Evolutionary conservation across 1,140 invertebrate genomes (phyloP), one percentile per base, ranked within the genome.

Genomic region (Hormaphis cornu): DNA sequence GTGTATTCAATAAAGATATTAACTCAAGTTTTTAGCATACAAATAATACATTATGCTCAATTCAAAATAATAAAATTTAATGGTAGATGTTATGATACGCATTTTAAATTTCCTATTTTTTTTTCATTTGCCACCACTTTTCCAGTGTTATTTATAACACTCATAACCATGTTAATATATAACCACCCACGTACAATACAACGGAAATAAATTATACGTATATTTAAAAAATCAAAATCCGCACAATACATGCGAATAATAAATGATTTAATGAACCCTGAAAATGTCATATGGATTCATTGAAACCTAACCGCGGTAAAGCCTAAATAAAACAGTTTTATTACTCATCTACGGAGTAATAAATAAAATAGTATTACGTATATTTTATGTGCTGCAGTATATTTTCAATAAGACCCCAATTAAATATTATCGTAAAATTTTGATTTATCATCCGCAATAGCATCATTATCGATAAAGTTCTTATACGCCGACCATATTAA

Each of bases 321-420:
- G 22, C 54, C 54, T 26, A 58, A 14, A 24, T 58, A 58, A 40
- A 40, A 16, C 40, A 9, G 24, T 58, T 58, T 58, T 58, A 58
- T 58, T 58, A 14, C 20, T 24, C 35, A 24, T 58, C 35, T 35
- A 24, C 14, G 24, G 20, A 24, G 54, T n/a, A 40, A 58, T 58
- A 58, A 58, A 58, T 58, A 58, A 40, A 40, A 58, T 24, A 24
- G n/a, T n/a, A n/a, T n/a, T n/a, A n/a, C n/a, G n/a, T n/a, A n/a
- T n/a, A n/a, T n/a, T n/a, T 40, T 24, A 24, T 8, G 40, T 16
- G 35, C 33, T n/a, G n/a, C n/a, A n/a, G n/a, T n/a, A 24, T 20
- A 8, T 58, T 58, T 58, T 58, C 54, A 16, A 24, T 40, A 14
- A 37, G n/a, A 58, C 33, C 14, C 33, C 54, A 40, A 58, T 40